These are phyloP conservation scores for Taenaris catops DNA, from an alignment of 2,888 invertebrate species.

Conservation along the genomic window DNA sequence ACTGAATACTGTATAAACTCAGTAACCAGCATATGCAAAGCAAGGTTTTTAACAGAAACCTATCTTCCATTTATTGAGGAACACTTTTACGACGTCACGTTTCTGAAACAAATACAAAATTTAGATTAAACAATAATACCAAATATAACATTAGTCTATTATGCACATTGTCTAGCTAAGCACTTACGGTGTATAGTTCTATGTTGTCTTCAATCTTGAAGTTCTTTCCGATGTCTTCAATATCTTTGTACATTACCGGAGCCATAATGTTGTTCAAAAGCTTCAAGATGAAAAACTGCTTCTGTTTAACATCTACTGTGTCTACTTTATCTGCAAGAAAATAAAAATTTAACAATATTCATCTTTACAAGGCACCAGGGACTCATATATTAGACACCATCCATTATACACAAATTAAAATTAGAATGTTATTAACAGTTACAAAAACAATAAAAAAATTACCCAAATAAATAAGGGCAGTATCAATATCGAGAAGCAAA, in stretches of 20 bases:
- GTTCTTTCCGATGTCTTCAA: conserved; percentile 55
- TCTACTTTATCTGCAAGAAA: conserved; percentile 1
- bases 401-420: too few species aligned
- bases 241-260: conserved; percentile 65
- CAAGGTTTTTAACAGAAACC: too few species aligned
- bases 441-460: too few species aligned
- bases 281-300: conserved; percentile 69
- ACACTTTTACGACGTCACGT: conserved; percentile 77
- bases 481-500: too few species aligned
- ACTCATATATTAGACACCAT: too few species aligned
- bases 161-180: neutral
- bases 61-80: conserved; percentile 70
- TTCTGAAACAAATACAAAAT: too few species aligned
- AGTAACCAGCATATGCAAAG: too few species aligned
- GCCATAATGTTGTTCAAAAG: conserved; percentile 74
- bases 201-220: conserved; percentile 61
- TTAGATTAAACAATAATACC: neutral
- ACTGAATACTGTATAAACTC: too few species aligned
- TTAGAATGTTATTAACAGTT: too few species aligned
- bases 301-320: conserved; percentile 55
- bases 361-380: too few species aligned
- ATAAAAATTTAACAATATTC: too few species aligned
- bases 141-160: neutral
- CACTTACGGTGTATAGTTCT: conserved; percentile 50
- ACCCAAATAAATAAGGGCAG: too few species aligned